Evolutionary conservation across 92 coral and sea anemone species (phyloP), one percentile per base, ranked within the genome.

Genomic region (Palythoa grandiflora): DNA sequence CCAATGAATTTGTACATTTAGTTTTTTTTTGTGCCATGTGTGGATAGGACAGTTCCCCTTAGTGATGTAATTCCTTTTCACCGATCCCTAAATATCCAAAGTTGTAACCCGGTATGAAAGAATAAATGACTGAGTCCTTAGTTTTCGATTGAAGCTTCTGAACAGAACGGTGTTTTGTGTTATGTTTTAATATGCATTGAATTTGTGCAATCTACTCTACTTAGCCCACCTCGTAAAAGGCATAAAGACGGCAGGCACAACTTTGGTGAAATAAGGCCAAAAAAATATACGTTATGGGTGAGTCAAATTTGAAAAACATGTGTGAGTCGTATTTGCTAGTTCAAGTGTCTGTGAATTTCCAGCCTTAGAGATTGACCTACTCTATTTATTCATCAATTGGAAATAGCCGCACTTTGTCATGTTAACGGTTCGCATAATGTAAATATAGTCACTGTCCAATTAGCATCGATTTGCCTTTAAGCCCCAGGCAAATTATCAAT

Each of bases 201-300:
- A 19, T 63, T 35, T 28, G 13, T 68, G 13, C 9, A 44, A 48
- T 48, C 21, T 51, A 0, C 8, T 38, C 16, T 4, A 4, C 16
- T 21, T 76, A 80, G 85, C 19, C 85, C 85, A 16, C 85, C 85
- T 38, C 85, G 38, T 39, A 80, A 63, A 68, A 80, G 61, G 38
- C 73, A 80, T 5, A 63, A 72, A 63, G 74, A 63, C n/a, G 74
- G 74, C 53, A 80, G 21, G 37, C 71, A 80, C 12, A 73, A 80
- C 44, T 10, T 40, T 8, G 85, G 8, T 10, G 73, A 80, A 19
- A 10, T 48, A 28, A 80, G 72, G 20, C 57, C 40, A 68, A 80
- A 80, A 1, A 80, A 40, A 40, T 80, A 59, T 35, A 61, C 74
- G 1, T 80, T 21, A 59, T 55, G 85, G 85, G 85, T 80, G 40